phyloP scores from a whole-genome alignment of 2,888 invertebrate genomes.

The Cerastis leucographa region DNA sequence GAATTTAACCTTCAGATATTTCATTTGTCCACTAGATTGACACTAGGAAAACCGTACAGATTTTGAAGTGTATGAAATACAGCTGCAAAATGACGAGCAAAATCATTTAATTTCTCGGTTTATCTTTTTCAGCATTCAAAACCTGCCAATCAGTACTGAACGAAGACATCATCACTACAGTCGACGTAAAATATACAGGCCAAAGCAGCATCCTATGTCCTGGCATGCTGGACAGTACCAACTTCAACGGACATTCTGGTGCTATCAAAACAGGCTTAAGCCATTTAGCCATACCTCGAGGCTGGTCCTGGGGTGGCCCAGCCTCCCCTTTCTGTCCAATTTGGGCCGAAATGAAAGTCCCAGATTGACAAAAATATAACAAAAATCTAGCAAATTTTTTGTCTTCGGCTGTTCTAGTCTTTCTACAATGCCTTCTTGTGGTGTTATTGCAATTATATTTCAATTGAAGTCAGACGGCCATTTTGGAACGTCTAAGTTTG shows the following conservation, averaged over 20 bases:
- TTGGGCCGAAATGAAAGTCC: conserved; percentile 92
- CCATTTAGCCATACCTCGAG: conserved; percentile 95
- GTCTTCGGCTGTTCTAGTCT: conserved; percentile 69
- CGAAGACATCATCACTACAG: conserved; percentile 79
- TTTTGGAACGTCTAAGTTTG: conserved; percentile 70
- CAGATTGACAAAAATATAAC: conserved; percentile 82
- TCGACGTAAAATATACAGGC: conserved; percentile 78
- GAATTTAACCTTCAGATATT: conserved; percentile 35
- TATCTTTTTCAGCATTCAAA: conserved; percentile 79
- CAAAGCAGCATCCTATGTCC: conserved; percentile 80
- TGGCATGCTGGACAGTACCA: conserved; percentile 74
- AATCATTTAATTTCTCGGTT: background rate
- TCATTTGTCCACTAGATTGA: conserved; percentile 14
- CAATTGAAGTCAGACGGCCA: conserved; percentile 71
- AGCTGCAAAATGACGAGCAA: background rate
- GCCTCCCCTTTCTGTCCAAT: conserved; percentile 94
- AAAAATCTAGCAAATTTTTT: conserved; percentile 69
- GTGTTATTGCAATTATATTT: conserved; percentile 71
- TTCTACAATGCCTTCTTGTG: conserved; percentile 74
- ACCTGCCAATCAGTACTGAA: conserved; percentile 81
- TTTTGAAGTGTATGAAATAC: background rate
- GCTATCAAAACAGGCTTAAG: conserved; percentile 93
- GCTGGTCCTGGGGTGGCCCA: conserved; percentile 96
- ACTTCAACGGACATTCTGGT: conserved; percentile 90
- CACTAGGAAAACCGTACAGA: conserved; percentile 11